Percentiles rank a stretch among this genome's conserved stretches.
These are phyloP conservation scores for Cebus imitator DNA, from an alignment of 2,113 vertebrate species.

Conservation along the genomic window DNA sequence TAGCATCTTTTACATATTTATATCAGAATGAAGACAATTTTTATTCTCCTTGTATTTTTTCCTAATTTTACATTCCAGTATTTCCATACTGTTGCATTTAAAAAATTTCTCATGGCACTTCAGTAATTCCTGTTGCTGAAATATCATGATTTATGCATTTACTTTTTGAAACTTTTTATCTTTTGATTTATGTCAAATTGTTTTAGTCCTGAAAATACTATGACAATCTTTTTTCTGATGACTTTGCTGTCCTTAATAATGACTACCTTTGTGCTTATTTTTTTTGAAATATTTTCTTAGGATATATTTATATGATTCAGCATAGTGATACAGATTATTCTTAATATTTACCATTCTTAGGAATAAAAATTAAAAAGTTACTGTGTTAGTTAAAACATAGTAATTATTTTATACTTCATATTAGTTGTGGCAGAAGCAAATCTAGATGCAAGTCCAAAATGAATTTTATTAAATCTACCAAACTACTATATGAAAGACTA, in stretches of 20 bases:
- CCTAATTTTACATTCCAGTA: constrained; percentile 5
- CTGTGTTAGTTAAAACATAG: background rate
- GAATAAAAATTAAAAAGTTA: background rate
- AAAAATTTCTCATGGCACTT: background rate
- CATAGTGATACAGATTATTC: background rate
- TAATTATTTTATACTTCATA: background rate
- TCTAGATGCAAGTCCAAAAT: background rate
- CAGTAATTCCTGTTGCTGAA: background rate
- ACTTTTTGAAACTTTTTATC: background rate
- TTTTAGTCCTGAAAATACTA: background rate
- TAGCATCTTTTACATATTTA: constrained; percentile 24
- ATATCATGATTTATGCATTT: background rate
- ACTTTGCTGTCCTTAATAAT: background rate
- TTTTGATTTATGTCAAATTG: background rate
- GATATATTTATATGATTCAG: background rate
- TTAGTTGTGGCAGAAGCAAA: constrained; percentile 35
- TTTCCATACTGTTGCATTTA: constrained; percentile 16
- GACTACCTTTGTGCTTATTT: background rate
- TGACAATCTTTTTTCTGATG: background rate
- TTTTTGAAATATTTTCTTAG: background rate
- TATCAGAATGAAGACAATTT: background rate
- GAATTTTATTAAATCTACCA: constrained; percentile 34
- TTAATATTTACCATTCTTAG: background rate
- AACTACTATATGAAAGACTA: background rate
- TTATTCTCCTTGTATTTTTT: constrained; percentile 6